Evolutionary conservation across 2,113 vertebrate genomes (phyloP), one percentile per base, ranked within the genome.

Genomic region (Proterorhinus semilunaris): DNA sequence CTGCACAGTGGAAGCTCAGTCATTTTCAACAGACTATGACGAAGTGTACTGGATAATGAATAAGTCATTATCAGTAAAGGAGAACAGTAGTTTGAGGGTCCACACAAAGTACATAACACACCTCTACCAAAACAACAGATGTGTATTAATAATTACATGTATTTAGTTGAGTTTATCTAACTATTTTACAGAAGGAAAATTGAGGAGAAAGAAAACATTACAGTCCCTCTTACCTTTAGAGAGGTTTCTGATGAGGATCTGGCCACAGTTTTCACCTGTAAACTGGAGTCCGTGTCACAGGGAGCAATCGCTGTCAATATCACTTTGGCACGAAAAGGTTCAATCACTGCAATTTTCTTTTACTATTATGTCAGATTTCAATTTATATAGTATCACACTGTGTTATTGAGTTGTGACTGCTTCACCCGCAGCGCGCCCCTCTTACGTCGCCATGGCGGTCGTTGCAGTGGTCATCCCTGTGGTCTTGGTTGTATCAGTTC

Each of bases 221-320:
- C 16, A 0, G 57, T 74, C 44, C 70, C 76, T 69, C 54, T 90
- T 3, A 43, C 86, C 17, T 79, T 90, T 49, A 71, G 7, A 59
- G 61, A 72, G 3, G 46, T 90, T 7, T 69, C 69, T 21, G 1
- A 68, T 6, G 57, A 70, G 3, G 61, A 89, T 53, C 53, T 90
- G 36, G 71, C 13, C 0, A 66, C 46, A 8, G 51, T 10, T 4
- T 90, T 81, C 45, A 83, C 68, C 13, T 90, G 88, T 44, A 78
- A 62, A 69, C 62, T 85, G 57, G 10, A 69, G 1, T n/a, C 65
- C 65, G 3, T 0, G 0, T 2, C 5, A 0, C 0, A 2, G n/a
- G 0, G 0, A 1, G 0, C 43, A 5, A 42, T 5, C 7, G 54
- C 1, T 1, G 79, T 75, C 69, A 84, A 64, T 2, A 57, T 90